Evolutionary conservation across 2,797 vertebrate species (phyloP).

Genomic region (Melopsittacus undulatus): DNA sequence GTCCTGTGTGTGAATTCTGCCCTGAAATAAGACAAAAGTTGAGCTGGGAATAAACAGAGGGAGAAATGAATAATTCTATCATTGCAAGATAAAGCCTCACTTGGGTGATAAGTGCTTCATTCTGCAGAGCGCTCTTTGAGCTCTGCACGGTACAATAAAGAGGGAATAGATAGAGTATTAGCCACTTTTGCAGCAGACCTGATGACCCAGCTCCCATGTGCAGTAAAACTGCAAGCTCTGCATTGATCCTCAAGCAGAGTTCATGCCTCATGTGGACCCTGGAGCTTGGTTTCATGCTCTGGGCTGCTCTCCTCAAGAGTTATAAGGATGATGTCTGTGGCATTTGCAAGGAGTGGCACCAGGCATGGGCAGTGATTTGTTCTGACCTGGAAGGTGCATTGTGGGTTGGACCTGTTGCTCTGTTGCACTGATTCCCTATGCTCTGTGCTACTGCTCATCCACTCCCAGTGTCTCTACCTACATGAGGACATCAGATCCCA

Average conservation of each 20-base stretch:
- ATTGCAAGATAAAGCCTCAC: background rate
- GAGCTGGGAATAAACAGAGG: background rate
- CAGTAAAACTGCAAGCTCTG: background rate
- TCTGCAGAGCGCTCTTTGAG: background rate
- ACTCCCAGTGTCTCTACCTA: background rate
- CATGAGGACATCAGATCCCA: background rate
- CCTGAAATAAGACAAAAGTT: background rate
- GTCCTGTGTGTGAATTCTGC: background rate
- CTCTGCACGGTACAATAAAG: conserved; percentile 8
- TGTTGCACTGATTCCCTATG: background rate
- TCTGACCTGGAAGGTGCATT: background rate
- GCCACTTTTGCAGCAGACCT: background rate
- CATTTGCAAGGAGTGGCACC: background rate
- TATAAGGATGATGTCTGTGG: background rate
- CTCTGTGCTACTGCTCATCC: background rate
- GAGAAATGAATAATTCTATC: background rate
- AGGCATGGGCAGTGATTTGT: fast-evolving
- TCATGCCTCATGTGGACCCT: background rate
- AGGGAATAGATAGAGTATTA: background rate
- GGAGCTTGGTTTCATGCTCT: background rate
- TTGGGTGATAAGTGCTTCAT: background rate
- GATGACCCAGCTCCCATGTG: background rate
- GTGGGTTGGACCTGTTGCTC: background rate
- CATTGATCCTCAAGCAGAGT: background rate
- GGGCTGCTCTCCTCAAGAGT: background rate